Conservation (phyloP, 2,888 invertebrate species). For the Trichogramma dendrolimi region DNA sequence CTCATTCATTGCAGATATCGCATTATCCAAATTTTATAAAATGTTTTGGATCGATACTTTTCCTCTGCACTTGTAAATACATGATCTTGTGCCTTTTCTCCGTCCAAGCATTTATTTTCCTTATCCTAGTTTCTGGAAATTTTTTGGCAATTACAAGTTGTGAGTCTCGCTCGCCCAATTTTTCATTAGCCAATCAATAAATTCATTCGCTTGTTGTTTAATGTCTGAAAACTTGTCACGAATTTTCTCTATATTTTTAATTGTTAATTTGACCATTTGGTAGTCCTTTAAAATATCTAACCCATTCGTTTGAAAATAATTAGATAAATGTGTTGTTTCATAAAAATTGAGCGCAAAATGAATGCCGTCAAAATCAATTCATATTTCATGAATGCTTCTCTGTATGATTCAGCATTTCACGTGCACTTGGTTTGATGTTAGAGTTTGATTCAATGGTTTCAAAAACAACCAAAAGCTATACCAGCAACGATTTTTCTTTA, state of each 20-base stretch:
- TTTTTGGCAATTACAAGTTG: not conserved
- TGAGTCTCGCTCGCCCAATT: slow-evolving; percentile 4
- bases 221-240: not conserved
- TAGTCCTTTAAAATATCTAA: slow-evolving; percentile 11
- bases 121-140: not conserved
- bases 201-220: slow-evolving; percentile 2
- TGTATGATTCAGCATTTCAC: slow-evolving; percentile 1
- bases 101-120: slow-evolving; percentile 2
- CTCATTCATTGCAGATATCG: not conserved
- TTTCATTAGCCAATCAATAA: not conserved
- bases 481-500: no score
- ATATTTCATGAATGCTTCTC: slow-evolving; percentile 9
- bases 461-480: no score
- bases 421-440: not conserved
- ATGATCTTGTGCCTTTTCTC: slow-evolving; percentile 8
- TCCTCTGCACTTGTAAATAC: not conserved
- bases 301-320: slow-evolving; percentile 17
- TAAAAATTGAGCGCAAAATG: slow-evolving; percentile 6
- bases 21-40: slow-evolving; percentile 7
- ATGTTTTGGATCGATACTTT: slow-evolving; percentile 2
- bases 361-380: slow-evolving; percentile 8
- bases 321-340: slow-evolving; percentile 12
- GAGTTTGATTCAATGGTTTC: not conserved
- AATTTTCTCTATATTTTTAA: not conserved
- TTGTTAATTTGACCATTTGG: not conserved